These are phyloP conservation scores for Cephalotes varians DNA, from an alignment of 2,888 invertebrate genomes.

Conservation along the genomic window DNA sequence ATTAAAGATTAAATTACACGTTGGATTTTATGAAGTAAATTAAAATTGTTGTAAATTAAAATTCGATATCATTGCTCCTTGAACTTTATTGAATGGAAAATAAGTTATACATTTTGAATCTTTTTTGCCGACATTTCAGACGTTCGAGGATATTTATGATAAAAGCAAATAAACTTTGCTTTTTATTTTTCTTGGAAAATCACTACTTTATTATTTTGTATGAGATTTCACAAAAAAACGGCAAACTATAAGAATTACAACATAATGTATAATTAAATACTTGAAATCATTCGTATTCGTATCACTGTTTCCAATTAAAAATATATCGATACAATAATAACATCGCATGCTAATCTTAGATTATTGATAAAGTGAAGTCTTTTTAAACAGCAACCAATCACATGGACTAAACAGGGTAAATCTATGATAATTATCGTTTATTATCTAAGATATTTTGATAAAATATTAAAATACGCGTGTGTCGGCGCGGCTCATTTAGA, in stretches of 20 bases:
- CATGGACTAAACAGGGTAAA: background rate
- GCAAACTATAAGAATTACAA: background rate
- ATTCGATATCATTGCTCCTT: background rate
- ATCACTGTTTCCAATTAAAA: background rate
- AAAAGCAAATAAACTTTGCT: background rate
- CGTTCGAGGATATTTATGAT: background rate
- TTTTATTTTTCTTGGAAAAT: background rate
- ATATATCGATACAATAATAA: background rate
- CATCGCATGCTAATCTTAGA: background rate
- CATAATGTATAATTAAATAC: background rate
- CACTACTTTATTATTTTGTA: background rate
- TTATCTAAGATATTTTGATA: background rate
- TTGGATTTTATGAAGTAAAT: background rate
- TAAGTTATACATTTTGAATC: background rate
- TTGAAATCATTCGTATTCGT: background rate
- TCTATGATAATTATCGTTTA: constrained; percentile 1
- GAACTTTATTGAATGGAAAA: background rate
- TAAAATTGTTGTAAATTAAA: background rate
- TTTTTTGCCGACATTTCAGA: background rate
- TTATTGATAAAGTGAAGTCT: background rate
- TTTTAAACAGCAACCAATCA: background rate
- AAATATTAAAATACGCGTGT: background rate
- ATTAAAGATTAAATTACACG: background rate
- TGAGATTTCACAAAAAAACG: too few relatives aligned
- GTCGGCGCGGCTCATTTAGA: background rate